Conservation (phyloP, 2,888 invertebrate genomes). For the Epicampocera succincta region DNA sequence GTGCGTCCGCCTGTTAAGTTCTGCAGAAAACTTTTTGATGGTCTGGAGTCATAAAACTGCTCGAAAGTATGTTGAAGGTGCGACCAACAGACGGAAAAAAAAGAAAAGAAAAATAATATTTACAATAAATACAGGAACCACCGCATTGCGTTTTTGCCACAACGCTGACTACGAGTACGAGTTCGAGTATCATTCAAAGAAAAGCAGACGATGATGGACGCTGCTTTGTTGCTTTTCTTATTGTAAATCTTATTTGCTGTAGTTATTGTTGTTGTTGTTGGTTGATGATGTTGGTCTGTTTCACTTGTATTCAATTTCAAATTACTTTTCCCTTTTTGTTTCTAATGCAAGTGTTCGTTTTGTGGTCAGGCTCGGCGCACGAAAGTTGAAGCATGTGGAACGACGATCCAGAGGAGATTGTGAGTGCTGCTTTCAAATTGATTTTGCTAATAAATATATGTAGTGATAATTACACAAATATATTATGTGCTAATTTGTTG, state of each 20-base stretch:
- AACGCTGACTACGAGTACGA: neutral
- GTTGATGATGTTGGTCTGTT: neutral
- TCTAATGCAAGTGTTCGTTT: neutral
- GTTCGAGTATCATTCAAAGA: conserved; percentile 10
- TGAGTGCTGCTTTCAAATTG: neutral
- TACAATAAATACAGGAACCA: conserved; percentile 7
- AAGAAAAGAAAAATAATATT: conserved; percentile 18
- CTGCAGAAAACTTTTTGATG: neutral
- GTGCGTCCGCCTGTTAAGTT: conserved; percentile 8
- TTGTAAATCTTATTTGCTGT: conserved; percentile 1
- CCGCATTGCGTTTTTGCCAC: neutral
- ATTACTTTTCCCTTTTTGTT: conserved; percentile 35
- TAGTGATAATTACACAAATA: conserved; percentile 63
- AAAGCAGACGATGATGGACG: conserved; percentile 28
- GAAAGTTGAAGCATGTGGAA: neutral
- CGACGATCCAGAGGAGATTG: conserved; percentile 7
- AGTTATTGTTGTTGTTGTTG: neutral
- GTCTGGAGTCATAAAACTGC: conserved; percentile 34
- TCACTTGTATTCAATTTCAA: conserved; percentile 1
- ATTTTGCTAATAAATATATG: conserved; percentile 23
- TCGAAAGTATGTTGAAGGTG: conserved; percentile 6
- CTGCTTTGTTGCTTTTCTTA: conserved; percentile 12
- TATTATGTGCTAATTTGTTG: conserved; percentile 56
- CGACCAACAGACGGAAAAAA: conserved; percentile 24
- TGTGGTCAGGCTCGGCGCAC: neutral